Evolutionary conservation across 2,113 vertebrate species (phyloP), one percentile per base, ranked within the genome.

Genomic region (Plecotus auritus): DNA sequence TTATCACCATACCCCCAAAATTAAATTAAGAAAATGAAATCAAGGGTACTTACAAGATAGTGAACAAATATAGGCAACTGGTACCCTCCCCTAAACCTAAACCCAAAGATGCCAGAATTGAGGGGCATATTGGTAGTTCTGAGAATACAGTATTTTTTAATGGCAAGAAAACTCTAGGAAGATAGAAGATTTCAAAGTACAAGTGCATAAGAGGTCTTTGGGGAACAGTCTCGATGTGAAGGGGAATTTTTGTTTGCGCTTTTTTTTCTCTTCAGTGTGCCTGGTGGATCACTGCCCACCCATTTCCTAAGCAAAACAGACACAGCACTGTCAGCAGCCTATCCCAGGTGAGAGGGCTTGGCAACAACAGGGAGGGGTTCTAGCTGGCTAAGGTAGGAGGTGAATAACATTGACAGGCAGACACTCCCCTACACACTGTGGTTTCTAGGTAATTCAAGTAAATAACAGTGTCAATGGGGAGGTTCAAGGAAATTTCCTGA

Each of bases 21-120:
- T 47, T 45, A 42, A 47, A 85, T 47, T 16, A 80, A 86, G 28
- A 93, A 91, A 96, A 89, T 77, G 30, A 94, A 93, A 93, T 56
- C 17, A 5, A 83, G 45, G 0, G 37, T 69, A n/a, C 18, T 89
- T 70, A 93, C 80, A 70, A 56, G 26, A 85, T 1, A 86, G n/a
- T 14, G 32, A 90, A 59, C 30, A 81, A 85, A 74, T 37, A 56
- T 1, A 85, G 23, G 51, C 8, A 66, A 7, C n/a, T 40, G 9
- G 0, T 6, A 5, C 47, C 66, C n/a, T 87, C 11, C 1, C 9
- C 28, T 20, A 32, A 86, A 78, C 3, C 17, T 20, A 64, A 83
- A 83, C 10, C 2, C 4, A 22, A 67, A 73, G 14, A 86, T 30
- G 18, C 11, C 42, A 95, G n/a, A 59, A 42, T 54, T 37, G 45